These are phyloP conservation scores for Stenichneumon culpator DNA, from an alignment of 2,888 invertebrate genomes.

Conservation along the genomic window DNA sequence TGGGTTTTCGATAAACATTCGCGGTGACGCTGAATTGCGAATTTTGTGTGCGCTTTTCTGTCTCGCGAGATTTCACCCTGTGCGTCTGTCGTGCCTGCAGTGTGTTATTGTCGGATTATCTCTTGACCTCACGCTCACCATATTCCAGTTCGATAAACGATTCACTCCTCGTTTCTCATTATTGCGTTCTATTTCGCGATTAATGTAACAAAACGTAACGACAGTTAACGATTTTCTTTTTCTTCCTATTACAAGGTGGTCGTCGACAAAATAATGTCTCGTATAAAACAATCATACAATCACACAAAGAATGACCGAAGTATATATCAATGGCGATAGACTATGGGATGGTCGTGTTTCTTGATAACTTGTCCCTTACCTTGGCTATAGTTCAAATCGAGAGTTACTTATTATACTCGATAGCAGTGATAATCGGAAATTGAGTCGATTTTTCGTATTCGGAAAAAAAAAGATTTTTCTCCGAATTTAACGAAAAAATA, in stretches of 20 bases:
- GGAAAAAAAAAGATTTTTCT: not conserved
- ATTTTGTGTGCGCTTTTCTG: slow-evolving; percentile 45
- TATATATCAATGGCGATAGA: slow-evolving; percentile 4
- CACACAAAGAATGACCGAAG: not conserved
- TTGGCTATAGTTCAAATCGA: not conserved
- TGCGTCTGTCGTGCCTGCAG: slow-evolving; percentile 48
- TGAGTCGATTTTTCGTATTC: not conserved
- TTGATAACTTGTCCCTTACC: not conserved
- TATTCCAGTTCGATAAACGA: not conserved
- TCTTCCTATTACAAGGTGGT: slow-evolving; percentile 7
- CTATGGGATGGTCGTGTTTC: slow-evolving; percentile 16
- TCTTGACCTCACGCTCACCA: slow-evolving; percentile 36
- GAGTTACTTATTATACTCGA: not conserved
- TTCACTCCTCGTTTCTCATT: not conserved
- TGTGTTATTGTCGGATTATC: slow-evolving; percentile 46
- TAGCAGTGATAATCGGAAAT: not conserved
- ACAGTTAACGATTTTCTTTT: not conserved
- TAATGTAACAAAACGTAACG: not conserved
- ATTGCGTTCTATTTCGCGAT: slow-evolving; percentile 6
- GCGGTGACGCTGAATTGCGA: not conserved
- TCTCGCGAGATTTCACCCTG: slow-evolving; percentile 25
- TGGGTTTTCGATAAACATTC: slow-evolving; percentile 17
- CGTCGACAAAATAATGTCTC: slow-evolving; percentile 27
- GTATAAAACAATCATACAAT: slow-evolving; percentile 30
- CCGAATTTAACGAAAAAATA: not conserved